Conservation (phyloP, 2,797 vertebrate genomes). For the Phalloptychus januarius region DNA sequence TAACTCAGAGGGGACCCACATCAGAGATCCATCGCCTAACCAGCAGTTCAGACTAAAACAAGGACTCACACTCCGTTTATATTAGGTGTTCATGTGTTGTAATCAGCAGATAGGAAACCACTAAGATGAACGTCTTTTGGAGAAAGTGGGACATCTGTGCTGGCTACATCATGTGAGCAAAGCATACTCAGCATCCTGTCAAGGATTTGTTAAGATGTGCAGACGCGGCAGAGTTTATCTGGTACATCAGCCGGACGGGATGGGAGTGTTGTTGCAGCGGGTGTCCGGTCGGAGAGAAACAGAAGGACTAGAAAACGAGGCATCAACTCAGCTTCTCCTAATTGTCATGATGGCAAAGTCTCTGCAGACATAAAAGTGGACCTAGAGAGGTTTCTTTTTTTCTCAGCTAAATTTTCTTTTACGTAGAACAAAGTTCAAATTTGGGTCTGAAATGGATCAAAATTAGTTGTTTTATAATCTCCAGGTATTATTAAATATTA, state of each 20-base stretch:
- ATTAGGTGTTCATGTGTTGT: conserved; percentile 13
- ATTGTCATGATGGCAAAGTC: conserved; percentile 16
- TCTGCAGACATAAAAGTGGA: conserved; percentile 10
- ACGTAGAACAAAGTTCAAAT: not conserved
- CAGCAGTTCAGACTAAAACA: not conserved
- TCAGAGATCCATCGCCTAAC: not conserved
- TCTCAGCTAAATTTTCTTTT: not conserved
- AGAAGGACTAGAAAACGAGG: conserved; percentile 19
- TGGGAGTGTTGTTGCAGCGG: conserved; percentile 38
- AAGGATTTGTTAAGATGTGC: conserved; percentile 43
- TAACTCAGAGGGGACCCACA: not conserved
- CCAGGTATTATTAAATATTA: not conserved
- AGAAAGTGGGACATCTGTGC: conserved; percentile 62
- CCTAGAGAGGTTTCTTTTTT: not conserved
- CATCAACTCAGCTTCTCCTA: conserved; percentile 22
- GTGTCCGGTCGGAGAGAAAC: conserved; percentile 40
- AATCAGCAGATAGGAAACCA: conserved; percentile 25
- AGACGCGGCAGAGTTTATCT: conserved; percentile 50
- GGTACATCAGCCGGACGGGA: conserved; percentile 38
- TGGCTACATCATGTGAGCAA: conserved; percentile 38
- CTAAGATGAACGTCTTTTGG: conserved; percentile 5
- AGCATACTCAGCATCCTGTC: conserved; percentile 68
- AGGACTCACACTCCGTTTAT: conserved; percentile 13
- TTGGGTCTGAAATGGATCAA: not conserved
- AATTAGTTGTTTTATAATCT: not conserved